phyloP scores from a whole-genome alignment of 2,888 invertebrate species.

The Drosophila austrosaltans region DNA sequence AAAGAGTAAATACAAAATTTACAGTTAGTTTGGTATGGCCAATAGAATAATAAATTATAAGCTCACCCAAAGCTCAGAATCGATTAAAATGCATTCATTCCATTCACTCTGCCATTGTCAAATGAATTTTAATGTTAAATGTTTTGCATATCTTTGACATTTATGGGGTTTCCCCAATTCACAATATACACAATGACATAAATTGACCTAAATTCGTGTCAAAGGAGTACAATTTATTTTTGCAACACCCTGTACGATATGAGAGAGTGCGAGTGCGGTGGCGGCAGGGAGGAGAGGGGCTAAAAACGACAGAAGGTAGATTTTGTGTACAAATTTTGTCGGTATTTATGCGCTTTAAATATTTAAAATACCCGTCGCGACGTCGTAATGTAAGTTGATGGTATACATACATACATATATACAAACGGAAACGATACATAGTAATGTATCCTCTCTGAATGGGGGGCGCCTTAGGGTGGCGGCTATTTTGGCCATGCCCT shows the following conservation, averaged over 20 bases:
- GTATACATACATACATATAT: conserved; percentile 15
- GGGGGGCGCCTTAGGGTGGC: conserved; percentile 40
- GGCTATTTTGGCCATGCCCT: conserved; percentile 39
- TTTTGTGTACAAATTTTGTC: conserved; percentile 34
- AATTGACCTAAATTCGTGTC: neutral
- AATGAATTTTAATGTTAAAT: no score
- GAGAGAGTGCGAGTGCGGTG: neutral
- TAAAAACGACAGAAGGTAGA: conserved; percentile 13
- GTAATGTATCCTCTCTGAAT: conserved; percentile 22
- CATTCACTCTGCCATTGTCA: neutral
- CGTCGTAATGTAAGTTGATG: conserved; percentile 39
- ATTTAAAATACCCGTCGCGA: conserved; percentile 67
- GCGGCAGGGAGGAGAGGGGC: neutral
- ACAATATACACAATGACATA: neutral
- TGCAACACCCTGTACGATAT: neutral
- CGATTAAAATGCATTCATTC: neutral
- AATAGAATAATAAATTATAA: no score
- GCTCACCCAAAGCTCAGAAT: no score
- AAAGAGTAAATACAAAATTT: no score
- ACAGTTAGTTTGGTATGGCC: no score
- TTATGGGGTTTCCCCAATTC: neutral
- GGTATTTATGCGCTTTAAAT: conserved; percentile 68
- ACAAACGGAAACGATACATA: conserved; percentile 55
- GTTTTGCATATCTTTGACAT: neutral
- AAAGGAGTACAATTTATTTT: conserved; percentile 1